Conservation (phyloP, 2,113 vertebrate genomes). For the Myxocyprinus asiaticus region DNA sequence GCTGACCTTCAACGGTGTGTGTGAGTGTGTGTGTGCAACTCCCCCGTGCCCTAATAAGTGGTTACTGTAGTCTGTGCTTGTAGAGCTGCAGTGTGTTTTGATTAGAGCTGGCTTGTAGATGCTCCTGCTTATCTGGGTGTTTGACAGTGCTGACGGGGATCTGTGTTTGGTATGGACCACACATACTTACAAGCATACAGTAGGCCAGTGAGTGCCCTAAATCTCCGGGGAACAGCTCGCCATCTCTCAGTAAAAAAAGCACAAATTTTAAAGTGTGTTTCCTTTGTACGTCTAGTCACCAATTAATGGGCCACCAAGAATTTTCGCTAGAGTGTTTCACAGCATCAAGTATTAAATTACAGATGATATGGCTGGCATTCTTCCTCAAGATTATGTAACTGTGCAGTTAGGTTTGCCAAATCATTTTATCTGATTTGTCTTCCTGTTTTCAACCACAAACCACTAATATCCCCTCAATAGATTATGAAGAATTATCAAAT, state of each 20-base stretch:
- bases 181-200: neutral
- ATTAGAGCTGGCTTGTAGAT: neutral
- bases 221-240: no score
- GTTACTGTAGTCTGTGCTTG: constrained; percentile 12
- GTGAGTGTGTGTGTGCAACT: neutral
- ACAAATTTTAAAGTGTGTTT: constrained; percentile 7
- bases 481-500: no score
- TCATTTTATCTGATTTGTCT: no score
- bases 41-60: neutral
- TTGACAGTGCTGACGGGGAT: constrained; percentile 1
- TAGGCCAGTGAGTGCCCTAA: neutral
- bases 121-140: neutral
- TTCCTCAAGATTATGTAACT: no score
- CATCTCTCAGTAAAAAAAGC: neutral
- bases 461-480: no score
- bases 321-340: neutral
- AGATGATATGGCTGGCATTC: neutral
- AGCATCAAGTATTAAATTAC: constrained; percentile 1
- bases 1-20: constrained; percentile 20
- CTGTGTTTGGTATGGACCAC: constrained; percentile 26
- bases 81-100: constrained; percentile 4
- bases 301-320: neutral
- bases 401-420: no score
- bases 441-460: no score
- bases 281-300: neutral